phyloP scores from a whole-genome alignment of 2,797 vertebrate species.

The Sebastes paucispinis region DNA sequence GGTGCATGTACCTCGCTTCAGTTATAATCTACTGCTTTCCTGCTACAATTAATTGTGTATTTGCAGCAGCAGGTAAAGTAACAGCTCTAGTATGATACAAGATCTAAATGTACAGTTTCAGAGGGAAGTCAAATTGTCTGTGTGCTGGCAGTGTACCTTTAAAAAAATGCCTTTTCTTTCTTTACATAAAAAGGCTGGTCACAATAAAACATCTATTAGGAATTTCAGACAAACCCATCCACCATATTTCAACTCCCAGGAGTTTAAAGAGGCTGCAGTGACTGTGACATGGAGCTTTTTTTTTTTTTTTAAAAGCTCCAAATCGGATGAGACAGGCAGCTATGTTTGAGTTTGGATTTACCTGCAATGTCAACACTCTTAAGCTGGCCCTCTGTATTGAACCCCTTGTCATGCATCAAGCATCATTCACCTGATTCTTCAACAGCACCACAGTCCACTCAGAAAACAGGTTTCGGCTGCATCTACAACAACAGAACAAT shows the following conservation, averaged over 20 bases:
- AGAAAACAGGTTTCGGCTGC: constrained; percentile 3
- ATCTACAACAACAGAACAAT: not conserved
- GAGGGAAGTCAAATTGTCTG: not conserved
- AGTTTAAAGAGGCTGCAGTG: constrained; percentile 14
- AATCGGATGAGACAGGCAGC: constrained; percentile 34
- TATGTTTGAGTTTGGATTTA: constrained; percentile 59
- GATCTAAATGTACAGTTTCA: not conserved
- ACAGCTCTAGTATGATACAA: constrained; percentile 1
- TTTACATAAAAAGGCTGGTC: not conserved
- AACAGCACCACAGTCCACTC: constrained; percentile 2
- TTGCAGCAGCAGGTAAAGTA: constrained; percentile 19
- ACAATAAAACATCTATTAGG: constrained; percentile 21
- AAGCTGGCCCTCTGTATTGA: constrained; percentile 30
- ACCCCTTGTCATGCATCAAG: constrained; percentile 33
- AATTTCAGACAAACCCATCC: constrained; percentile 33
- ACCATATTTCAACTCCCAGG: not conserved
- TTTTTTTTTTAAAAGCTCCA: constrained; percentile 35
- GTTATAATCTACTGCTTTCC: constrained; percentile 35
- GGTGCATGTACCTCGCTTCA: constrained; percentile 55
- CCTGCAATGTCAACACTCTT: constrained; percentile 53
- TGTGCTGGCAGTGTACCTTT: not conserved
- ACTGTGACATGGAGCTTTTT: constrained; percentile 8
- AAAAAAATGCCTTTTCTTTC: not conserved
- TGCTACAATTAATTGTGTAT: constrained; percentile 32
- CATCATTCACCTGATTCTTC: not conserved